phyloP scores from a whole-genome alignment of 2,113 vertebrate species.

The Rhabdomys dilectus region DNA sequence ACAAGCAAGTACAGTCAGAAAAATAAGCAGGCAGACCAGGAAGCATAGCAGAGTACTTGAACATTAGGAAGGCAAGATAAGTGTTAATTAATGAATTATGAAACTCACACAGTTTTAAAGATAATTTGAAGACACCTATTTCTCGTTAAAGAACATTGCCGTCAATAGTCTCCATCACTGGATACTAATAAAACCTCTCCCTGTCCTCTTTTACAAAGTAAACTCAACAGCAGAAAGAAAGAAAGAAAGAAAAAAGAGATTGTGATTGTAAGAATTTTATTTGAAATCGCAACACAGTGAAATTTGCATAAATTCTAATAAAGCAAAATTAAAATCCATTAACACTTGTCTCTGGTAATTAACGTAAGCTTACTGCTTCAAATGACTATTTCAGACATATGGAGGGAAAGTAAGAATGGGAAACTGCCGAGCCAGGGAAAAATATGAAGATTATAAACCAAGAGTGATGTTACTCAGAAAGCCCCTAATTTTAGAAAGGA shows the following conservation, averaged over 20 bases:
- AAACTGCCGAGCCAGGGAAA: slow-evolving; percentile 58
- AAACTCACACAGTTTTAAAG: slow-evolving; percentile 83
- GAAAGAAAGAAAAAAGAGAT: not conserved
- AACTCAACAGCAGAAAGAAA: slow-evolving; percentile 72
- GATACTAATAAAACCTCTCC: slow-evolving; percentile 84
- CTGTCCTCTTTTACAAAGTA: slow-evolving; percentile 68
- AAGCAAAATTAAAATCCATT: slow-evolving; percentile 91
- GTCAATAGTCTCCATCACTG: slow-evolving; percentile 83
- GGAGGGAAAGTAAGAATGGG: slow-evolving; percentile 62
- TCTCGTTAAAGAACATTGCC: slow-evolving; percentile 82
- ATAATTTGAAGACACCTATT: slow-evolving; percentile 85
- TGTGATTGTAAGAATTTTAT: slow-evolving; percentile 84
- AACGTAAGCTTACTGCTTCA: slow-evolving; percentile 87
- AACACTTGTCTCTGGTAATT: slow-evolving; percentile 91
- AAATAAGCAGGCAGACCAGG: slow-evolving; percentile 58
- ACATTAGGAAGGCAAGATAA: slow-evolving; percentile 77
- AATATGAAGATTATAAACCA: slow-evolving; percentile 74
- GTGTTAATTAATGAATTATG: slow-evolving; percentile 85
- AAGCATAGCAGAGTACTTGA: slow-evolving; percentile 65
- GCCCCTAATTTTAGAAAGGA: slow-evolving; percentile 73
- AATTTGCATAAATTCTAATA: slow-evolving; percentile 91
- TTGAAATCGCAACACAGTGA: slow-evolving; percentile 82
- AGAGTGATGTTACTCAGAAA: slow-evolving; percentile 67
- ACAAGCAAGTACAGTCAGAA: slow-evolving; percentile 45
- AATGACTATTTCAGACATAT: slow-evolving; percentile 86